Conservation (phyloP, 2,113 vertebrate genomes). For the Morphnarchus princeps region DNA sequence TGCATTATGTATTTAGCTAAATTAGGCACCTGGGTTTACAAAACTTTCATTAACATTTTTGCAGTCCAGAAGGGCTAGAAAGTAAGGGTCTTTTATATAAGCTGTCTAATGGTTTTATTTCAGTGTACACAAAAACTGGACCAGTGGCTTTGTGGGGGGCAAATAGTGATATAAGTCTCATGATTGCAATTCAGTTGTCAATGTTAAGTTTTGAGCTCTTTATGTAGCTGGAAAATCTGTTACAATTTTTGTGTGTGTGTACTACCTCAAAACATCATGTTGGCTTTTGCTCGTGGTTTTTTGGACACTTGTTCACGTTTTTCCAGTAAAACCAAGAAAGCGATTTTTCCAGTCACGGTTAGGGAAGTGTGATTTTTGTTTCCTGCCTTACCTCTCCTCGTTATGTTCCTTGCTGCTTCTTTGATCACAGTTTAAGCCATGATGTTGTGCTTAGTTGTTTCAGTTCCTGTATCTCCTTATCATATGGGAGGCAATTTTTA, state of each 20-base stretch:
- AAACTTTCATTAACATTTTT: not conserved
- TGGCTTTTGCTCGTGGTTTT: not conserved
- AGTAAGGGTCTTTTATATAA: not conserved
- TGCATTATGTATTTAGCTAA: not conserved
- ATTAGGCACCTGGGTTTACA: not conserved
- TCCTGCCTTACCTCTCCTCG: not conserved
- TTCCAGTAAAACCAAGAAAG: not conserved
- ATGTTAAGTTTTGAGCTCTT: not conserved
- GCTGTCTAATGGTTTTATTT: not conserved
- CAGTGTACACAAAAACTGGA: not conserved
- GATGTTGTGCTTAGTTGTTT: not conserved
- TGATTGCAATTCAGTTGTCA: not conserved
- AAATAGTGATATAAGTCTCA: not conserved
- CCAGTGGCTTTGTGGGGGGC: not conserved
- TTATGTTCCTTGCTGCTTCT: not conserved
- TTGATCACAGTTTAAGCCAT: not conserved
- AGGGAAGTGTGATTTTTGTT: not conserved
- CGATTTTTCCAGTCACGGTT: not conserved
- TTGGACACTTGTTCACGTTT: not conserved
- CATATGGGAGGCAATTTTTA: not conserved
- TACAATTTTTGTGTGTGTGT: not conserved
- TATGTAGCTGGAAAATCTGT: not conserved
- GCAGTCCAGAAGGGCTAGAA: not conserved
- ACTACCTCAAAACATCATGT: not conserved
- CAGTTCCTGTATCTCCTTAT: not conserved